Conservation (phyloP, 2,113 vertebrate species). For the Rhipidura dahli region DNA sequence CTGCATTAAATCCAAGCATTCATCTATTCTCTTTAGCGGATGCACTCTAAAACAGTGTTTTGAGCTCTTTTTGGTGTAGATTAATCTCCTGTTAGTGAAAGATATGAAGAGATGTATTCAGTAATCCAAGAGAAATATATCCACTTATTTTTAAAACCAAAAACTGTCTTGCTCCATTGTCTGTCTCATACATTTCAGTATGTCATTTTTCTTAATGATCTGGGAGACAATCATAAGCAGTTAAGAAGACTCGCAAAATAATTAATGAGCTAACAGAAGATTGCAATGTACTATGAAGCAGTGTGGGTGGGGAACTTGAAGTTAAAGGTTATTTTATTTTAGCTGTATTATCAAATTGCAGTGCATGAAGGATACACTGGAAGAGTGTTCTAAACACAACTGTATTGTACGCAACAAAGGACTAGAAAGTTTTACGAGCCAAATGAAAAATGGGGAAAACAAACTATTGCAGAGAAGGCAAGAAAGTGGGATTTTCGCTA, state of each 20-base stretch:
- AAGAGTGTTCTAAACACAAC: background rate
- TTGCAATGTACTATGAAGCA: background rate
- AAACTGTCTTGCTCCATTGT: background rate
- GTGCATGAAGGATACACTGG: background rate
- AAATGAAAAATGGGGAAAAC: background rate
- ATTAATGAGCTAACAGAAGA: background rate
- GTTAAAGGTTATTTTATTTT: background rate
- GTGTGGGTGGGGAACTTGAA: background rate
- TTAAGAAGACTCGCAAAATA: background rate
- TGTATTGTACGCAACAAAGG: conserved; percentile 13
- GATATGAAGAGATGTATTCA: background rate
- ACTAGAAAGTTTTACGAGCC: conserved; percentile 50
- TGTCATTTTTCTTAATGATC: background rate
- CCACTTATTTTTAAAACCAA: background rate
- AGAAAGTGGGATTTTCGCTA: conserved; percentile 16
- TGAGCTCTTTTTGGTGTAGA: background rate
- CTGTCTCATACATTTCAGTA: background rate
- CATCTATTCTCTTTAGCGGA: background rate
- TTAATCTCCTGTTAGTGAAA: background rate
- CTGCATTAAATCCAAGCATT: conserved; percentile 1
- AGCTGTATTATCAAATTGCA: background rate
- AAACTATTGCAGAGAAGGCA: conserved; percentile 53
- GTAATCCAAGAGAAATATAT: background rate
- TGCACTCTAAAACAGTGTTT: background rate
- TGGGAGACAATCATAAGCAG: background rate